Evolutionary conservation across 2,113 vertebrate genomes (phyloP).

Genomic region (Lipophrys pholis): DNA sequence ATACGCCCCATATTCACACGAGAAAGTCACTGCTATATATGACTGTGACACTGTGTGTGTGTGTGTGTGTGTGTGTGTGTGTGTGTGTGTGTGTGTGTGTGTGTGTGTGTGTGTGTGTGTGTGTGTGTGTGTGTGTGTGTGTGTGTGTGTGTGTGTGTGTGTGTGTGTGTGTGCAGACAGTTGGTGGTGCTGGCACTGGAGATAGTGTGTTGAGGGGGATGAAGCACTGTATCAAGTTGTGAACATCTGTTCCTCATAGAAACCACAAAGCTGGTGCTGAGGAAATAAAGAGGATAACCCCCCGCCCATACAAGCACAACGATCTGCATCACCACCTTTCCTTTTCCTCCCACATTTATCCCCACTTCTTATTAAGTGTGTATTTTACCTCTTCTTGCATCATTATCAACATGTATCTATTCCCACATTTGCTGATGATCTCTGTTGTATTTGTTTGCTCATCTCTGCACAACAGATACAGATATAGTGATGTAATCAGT

Average conservation of each 20-base stretch:
- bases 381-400: slow-evolving; percentile 35
- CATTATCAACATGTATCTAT: slow-evolving; percentile 20
- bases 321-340: slow-evolving; percentile 47
- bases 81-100: slow-evolving; percentile 15
- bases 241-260: slow-evolving; percentile 88
- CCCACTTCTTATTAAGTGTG: slow-evolving; percentile 24
- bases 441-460: slow-evolving; percentile 7
- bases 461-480: neutral
- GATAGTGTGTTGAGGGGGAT: slow-evolving; percentile 82
- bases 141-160: slow-evolving; percentile 8
- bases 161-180: slow-evolving; percentile 71
- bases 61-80: slow-evolving; percentile 26
- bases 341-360: slow-evolving; percentile 34
- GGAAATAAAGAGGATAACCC: slow-evolving; percentile 83
- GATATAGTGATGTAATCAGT: slow-evolving; percentile 12
- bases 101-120: slow-evolving; percentile 1
- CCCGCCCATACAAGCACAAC: slow-evolving; percentile 48
- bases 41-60: slow-evolving; percentile 3
- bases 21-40: slow-evolving; percentile 30
- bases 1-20: slow-evolving; percentile 22
- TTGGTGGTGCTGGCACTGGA: slow-evolving; percentile 82
- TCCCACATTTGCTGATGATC: slow-evolving; percentile 11
- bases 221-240: slow-evolving; percentile 84
- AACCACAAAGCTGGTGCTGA: slow-evolving; percentile 84
- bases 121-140: slow-evolving; percentile 42